Conservation (phyloP, 2,888 invertebrate species). For the Folsomia manolachei region DNA sequence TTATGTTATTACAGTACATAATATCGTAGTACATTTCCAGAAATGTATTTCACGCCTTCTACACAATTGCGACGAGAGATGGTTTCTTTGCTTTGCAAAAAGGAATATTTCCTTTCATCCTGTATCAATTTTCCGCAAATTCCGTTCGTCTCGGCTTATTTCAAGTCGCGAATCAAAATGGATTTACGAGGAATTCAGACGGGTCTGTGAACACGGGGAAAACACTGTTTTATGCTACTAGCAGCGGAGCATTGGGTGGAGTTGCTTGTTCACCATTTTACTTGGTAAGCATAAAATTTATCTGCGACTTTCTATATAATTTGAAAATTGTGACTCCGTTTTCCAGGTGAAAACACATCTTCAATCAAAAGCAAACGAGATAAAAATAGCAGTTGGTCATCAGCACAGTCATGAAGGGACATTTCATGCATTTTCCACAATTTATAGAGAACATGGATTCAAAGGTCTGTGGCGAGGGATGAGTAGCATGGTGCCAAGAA, state of each 20-base stretch:
- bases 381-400: constrained; percentile 78
- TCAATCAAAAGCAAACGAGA: constrained; percentile 66
- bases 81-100: constrained; percentile 67
- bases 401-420: constrained; percentile 75
- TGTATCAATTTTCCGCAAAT: constrained; percentile 84
- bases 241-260: constrained; percentile 75
- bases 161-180: constrained; percentile 68
- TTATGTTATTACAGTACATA: background rate
- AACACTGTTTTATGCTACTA: constrained; percentile 70
- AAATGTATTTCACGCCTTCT: constrained; percentile 75
- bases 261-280: constrained; percentile 82
- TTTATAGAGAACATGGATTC: constrained; percentile 56
- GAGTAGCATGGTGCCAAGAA: constrained; percentile 68
- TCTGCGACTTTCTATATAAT: constrained; percentile 36
- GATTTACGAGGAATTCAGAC: constrained; percentile 58
- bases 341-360: constrained; percentile 74
- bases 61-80: constrained; percentile 74
- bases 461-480: constrained; percentile 78
- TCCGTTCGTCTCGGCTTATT: constrained; percentile 75
- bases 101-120: constrained; percentile 79
- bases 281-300: constrained; percentile 60
- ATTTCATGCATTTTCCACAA: constrained; percentile 60
- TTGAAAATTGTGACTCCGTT: too few relatives aligned
- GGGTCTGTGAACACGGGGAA: constrained; percentile 53
- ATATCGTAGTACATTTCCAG: constrained; percentile 61